Conservation (phyloP, 2,888 invertebrate genomes). For the Drosophila longiperda region DNA sequence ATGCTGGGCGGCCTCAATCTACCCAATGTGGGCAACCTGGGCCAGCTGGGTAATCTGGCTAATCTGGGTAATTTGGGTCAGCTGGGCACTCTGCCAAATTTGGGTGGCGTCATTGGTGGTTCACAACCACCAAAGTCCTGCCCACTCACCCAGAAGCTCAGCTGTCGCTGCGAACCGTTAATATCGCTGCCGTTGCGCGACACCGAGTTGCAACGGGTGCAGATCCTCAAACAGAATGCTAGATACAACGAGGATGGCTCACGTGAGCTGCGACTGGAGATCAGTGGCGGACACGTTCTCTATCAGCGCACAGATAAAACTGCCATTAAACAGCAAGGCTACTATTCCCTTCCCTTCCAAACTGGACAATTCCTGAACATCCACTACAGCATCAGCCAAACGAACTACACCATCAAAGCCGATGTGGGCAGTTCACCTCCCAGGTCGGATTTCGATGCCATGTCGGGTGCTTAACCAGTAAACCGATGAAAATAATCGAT, state of each 20-base stretch:
- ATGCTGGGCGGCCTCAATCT: slow-evolving; percentile 53
- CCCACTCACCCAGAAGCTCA: slow-evolving; percentile 65
- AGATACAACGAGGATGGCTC: slow-evolving; percentile 67
- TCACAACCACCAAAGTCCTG: slow-evolving; percentile 50
- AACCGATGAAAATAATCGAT: neutral
- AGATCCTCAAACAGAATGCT: slow-evolving; percentile 68
- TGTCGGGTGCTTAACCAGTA: neutral
- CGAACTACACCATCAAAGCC: slow-evolving; percentile 79
- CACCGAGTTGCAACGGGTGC: slow-evolving; percentile 37
- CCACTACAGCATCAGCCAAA: slow-evolving; percentile 68
- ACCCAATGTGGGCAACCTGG: slow-evolving; percentile 37
- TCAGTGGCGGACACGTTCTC: slow-evolving; percentile 71
- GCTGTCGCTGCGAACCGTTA: slow-evolving; percentile 75
- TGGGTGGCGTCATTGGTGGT: slow-evolving; percentile 16
- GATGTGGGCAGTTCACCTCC: slow-evolving; percentile 67
- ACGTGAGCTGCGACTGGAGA: slow-evolving; percentile 63
- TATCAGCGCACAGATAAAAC: slow-evolving; percentile 65
- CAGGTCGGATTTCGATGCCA: slow-evolving; percentile 51
- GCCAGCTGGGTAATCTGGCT: slow-evolving; percentile 47
- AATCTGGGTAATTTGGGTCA: slow-evolving; percentile 53
- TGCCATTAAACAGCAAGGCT: slow-evolving; percentile 54
- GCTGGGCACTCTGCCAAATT: slow-evolving; percentile 34
- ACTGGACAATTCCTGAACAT: slow-evolving; percentile 68
- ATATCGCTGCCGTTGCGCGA: slow-evolving; percentile 45
- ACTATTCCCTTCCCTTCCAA: slow-evolving; percentile 59